Evolutionary conservation across 1,140 invertebrate genomes (phyloP), one percentile per base, ranked within the genome.

Genomic region (Hyles vespertilio): DNA sequence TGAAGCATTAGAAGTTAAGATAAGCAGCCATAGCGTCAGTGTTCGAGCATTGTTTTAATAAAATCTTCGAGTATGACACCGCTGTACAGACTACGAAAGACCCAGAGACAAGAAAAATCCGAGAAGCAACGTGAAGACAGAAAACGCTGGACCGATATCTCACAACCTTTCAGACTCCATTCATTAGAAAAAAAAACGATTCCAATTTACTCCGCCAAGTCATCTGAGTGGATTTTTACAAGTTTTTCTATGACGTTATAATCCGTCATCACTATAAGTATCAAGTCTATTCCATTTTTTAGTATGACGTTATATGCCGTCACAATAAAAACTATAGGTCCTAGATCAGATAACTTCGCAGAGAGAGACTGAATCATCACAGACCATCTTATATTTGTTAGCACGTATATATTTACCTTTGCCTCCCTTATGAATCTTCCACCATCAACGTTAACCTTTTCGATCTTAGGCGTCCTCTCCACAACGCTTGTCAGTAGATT

Each of bases 391-490:
- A 63, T 54, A 65, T 32, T 52, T 47, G 11, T 62, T 58, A 58
- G 58, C 58, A n/a, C 36, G 45, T 52, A 59, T 32, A 79, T 74
- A 81, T 34, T 93, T 96, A 99, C 98, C 97, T 98, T 99, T 67
- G 98, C 98, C 91, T 99, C 98, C 67, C 97, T 92, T 76, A 99
- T 98, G 87, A 97, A 96, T 84, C 97, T 93, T 79, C 97, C 98
- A 71, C 98, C 98, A 80, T 96, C 95, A 67, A 95, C 92, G 89
- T 99, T 99, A 72, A 98, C 96, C 80, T 96, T 94, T 90, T 99
- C 98, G 77, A 99, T 97, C 79, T 95, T 94, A 72, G 95, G 94
- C 68, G 95, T 96, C 77, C 95, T 93, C 87, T 98, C 97, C 72
- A 96, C 94, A 62, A 98, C 94, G 81, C 92, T 94, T 77, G 96